Conservation (phyloP, 2,888 invertebrate species). For the Melikaiella ostensackeni region DNA sequence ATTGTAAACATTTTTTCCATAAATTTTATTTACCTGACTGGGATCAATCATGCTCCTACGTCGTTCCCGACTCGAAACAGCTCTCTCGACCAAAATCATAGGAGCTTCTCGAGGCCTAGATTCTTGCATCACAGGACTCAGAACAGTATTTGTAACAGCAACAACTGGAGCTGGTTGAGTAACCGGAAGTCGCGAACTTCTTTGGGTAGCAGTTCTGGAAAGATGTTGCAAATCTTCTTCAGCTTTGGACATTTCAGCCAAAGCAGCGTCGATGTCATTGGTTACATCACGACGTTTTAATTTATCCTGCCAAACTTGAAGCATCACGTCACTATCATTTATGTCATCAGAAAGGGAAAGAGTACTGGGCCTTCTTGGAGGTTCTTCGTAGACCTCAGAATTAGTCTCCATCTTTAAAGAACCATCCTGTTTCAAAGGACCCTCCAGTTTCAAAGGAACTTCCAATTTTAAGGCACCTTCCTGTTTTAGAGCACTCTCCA, state of each 20-base stretch:
- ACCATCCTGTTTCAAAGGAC: not conserved
- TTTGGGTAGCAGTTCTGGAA: conserved; percentile 74
- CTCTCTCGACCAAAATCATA: conserved; percentile 69
- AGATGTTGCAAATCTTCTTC: conserved; percentile 76
- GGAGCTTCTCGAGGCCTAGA: conserved; percentile 71
- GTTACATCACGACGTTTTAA: conserved; percentile 78
- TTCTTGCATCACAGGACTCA: conserved; percentile 76
- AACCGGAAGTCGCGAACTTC: conserved; percentile 63
- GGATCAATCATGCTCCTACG: conserved; percentile 77
- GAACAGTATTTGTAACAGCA: conserved; percentile 74
- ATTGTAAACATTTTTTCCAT: no score
- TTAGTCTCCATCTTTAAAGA: conserved; percentile 42
- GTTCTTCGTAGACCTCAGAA: conserved; percentile 48
- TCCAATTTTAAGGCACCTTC: conserved; percentile 5
- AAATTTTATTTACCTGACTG: conserved; percentile 68
- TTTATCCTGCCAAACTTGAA: conserved; percentile 86
- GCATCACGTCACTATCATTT: conserved; percentile 71
- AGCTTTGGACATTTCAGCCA: conserved; percentile 74
- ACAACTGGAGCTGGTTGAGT: conserved; percentile 72
- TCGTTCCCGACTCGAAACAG: conserved; percentile 74
- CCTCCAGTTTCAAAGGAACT: not conserved
- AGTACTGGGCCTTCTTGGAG: conserved; percentile 64
- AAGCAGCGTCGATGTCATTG: conserved; percentile 71
- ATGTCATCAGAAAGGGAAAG: conserved; percentile 66
- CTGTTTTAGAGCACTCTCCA: conserved; percentile 3